Evolutionary conservation across 2,888 invertebrate genomes (phyloP), one percentile per base, ranked within the genome.

Genomic region (Athalia cordata): DNA sequence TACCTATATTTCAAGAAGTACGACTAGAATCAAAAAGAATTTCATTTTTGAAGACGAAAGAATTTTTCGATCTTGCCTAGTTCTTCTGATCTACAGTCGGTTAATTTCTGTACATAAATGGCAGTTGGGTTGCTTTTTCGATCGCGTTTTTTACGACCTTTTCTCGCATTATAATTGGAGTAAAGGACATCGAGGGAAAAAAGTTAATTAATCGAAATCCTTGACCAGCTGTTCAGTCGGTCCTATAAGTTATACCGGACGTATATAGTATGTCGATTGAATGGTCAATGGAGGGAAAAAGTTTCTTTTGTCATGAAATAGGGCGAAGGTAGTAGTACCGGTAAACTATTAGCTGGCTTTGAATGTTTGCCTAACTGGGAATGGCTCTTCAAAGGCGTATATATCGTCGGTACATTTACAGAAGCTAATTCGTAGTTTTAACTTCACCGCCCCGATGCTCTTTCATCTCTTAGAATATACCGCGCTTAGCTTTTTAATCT

Each of bases 1-100:
- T n/a, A n/a, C 0, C 29, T 81, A 43, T 13, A 61, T 11, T 61
- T 61, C 61, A 6, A 13, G 81, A 84, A 84, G 82, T 82, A 70
- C 66, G 62, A 29, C 29, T 29, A 2, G 29, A 29, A 29, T 29
- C 1, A 29, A 29, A 29, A 29, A 29, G 2, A 29, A 29, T 29
- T 29, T n/a, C n/a, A n/a, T n/a, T n/a, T n/a, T n/a, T n/a, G n/a
- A n/a, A n/a, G n/a, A 29, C 29, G 29, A 29, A 29, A 29, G 29
- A 29, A 29, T 29, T 29, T 29, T 29, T 29, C 29, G 29, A 29
- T 29, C 29, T 29, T 29, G 29, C 29, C 29, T 29, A 2, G 2
- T 29, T 29, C 29, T 29, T 29, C 29, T 2, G 29, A 29, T 29
- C 29, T 29, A 29, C 29, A 29, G 29, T 29, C 29, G 29, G 29